Conservation (phyloP, 2,797 vertebrate genomes). For the Ctenopoma multispine region DNA sequence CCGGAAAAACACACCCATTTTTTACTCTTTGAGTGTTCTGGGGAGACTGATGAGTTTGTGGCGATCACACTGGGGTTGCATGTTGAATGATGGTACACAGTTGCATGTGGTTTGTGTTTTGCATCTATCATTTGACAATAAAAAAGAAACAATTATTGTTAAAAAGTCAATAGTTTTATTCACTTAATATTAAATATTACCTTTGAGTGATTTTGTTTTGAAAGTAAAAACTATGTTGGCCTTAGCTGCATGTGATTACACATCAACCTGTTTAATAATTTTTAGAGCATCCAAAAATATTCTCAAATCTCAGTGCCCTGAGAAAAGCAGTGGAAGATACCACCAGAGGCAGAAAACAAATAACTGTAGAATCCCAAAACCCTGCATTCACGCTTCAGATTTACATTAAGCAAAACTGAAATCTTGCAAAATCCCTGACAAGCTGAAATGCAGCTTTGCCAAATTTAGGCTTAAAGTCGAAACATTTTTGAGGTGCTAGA, state of each 20-base stretch:
- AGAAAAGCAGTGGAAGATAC: constrained; percentile 12
- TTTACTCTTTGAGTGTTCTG: background rate
- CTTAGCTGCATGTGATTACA: constrained; percentile 5
- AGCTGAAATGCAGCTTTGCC: constrained; percentile 21
- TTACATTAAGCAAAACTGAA: constrained; percentile 1
- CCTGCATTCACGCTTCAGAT: background rate
- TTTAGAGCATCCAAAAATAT: constrained; percentile 30
- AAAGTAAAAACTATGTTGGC: background rate
- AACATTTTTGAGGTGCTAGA: constrained; percentile 21
- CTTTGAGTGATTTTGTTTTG: background rate
- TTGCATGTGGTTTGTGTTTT: background rate
- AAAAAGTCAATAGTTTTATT: background rate
- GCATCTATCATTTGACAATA: background rate
- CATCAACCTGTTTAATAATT: constrained; percentile 9
- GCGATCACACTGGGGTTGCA: background rate
- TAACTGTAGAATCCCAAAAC: constrained; percentile 3
- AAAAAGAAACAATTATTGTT: background rate
- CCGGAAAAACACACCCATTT: constrained; percentile 4
- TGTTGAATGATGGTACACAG: background rate
- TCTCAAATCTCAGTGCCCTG: constrained; percentile 10
- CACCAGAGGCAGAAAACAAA: constrained; percentile 9
- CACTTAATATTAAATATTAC: background rate
- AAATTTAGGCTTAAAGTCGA: constrained; percentile 22
- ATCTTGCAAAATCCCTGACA: constrained; percentile 14
- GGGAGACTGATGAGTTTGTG: background rate